These are phyloP conservation scores for Redunca redunca DNA, from an alignment of 2,113 vertebrate species.

Conservation along the genomic window DNA sequence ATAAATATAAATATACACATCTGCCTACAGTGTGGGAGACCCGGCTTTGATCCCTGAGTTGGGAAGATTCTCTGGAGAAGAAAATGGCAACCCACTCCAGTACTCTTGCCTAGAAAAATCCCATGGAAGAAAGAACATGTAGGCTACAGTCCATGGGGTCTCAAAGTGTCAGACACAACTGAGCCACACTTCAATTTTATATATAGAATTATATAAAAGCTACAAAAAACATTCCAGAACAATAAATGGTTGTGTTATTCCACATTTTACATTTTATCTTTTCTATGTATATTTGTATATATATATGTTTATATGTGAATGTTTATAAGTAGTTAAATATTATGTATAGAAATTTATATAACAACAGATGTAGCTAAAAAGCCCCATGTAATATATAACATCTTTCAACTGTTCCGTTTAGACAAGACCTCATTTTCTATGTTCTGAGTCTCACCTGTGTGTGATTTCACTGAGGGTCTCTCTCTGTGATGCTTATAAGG, in stretches of 20 bases:
- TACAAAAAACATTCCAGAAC: not conserved
- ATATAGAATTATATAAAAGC: not conserved
- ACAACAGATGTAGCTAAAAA: not conserved
- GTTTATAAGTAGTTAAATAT: not conserved
- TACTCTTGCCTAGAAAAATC: not conserved
- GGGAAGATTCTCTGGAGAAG: not conserved
- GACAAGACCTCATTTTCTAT: not conserved
- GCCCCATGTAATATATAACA: not conserved
- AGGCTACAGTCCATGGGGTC: not conserved
- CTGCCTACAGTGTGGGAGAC: not conserved
- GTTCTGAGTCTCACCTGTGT: not conserved
- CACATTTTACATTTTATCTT: not conserved
- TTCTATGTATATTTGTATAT: not conserved
- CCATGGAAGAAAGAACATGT: not conserved
- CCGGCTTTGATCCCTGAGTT: fast-evolving
- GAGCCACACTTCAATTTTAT: not conserved
- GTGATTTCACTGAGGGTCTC: not conserved
- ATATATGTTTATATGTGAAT: not conserved
- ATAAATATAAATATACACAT: not conserved
- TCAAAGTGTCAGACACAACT: not conserved
- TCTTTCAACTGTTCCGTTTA: not conserved
- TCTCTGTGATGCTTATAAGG: fast-evolving
- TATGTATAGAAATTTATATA: not conserved
- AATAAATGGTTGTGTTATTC: not conserved
- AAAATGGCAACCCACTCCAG: not conserved